Base-by-base conservation (phyloP, 2,888 invertebrate species). In the Antheraea yamamai region DNA sequence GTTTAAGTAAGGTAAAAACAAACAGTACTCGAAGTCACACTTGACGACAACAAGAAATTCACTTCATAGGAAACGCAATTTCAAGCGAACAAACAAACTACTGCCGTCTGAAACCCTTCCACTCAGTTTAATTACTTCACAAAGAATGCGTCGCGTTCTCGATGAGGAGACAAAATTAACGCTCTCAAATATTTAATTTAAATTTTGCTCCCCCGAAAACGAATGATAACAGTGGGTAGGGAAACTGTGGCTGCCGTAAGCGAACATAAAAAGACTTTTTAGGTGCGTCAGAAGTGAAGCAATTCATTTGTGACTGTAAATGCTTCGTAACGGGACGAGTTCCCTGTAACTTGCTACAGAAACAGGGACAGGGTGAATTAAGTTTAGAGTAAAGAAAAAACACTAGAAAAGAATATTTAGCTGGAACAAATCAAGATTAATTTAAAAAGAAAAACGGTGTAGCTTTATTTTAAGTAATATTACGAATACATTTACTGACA, bases 91-190 rank as follows among this genome's bases (percentile, higher is more conserved):
- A 94, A 95, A 95, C 94, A 94, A 94, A 94, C 95, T 94, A 93
- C 88, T 90, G 85, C 88, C 91, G 90, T 87, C 89, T 88, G 92
- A 90, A 92, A 94, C 95, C 95, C 94, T 94, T 95, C 93, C 91
- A 93, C 94, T 94, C 93, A 90, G 93, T 94, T 95, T 95, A 95
- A 95, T 95, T 95, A 94, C 94, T 95, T 94, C 90, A 91, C 94
- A 93, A 95, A 95, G 95, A 95, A 95, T 94, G 95, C 94, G 94
- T 93, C 93, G 94, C 91, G 88, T 89, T 92, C 91, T 89, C 94
- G 92, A 94, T 93, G 94, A 94, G 95, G 92, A 94, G 94, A 95
- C 94, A 93, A 94, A 94, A 94, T 94, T 94, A 94, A 94, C 94
- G 92, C 91, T 91, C 94, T 92, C 94, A 94, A 94, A 94, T 95